These are phyloP conservation scores for Disparrhopalites patrizii DNA, from an alignment of 2,888 invertebrate genomes.

Conservation along the genomic window DNA sequence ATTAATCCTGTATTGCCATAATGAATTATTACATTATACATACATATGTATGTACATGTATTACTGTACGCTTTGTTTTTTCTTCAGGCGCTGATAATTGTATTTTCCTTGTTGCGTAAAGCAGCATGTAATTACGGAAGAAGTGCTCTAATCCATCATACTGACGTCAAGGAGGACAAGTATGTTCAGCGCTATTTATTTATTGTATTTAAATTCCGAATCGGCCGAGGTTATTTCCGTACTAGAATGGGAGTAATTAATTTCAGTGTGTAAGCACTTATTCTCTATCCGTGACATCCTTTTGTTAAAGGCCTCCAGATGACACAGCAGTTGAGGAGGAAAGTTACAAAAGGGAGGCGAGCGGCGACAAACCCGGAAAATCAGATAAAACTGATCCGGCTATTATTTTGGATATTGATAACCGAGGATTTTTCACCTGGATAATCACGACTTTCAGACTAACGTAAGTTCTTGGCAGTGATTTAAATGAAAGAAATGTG, in stretches of 20 bases:
- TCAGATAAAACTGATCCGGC: no score
- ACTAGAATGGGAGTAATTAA: no score
- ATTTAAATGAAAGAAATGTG: no score
- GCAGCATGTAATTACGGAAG: constrained; percentile 94
- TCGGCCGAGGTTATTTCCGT: no score
- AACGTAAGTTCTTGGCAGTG: constrained; percentile 58
- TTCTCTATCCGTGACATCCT: no score
- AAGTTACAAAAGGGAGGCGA: no score
- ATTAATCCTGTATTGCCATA: no score
- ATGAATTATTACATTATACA: not conserved
- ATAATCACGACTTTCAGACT: constrained; percentile 77
- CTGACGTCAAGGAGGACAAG: constrained; percentile 60
- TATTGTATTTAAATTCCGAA: no score
- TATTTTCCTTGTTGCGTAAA: constrained; percentile 80
- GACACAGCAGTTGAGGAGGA: not conserved
- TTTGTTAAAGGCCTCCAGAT: not conserved
- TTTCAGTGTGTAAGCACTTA: no score
- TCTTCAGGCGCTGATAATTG: constrained; percentile 62
- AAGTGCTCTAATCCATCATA: constrained; percentile 79
- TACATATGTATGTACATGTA: not conserved
- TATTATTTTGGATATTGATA: constrained; percentile 8
- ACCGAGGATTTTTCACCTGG: constrained; percentile 74
- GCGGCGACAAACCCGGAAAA: no score
- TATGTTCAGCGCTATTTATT: constrained; percentile 3
- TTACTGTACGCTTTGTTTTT: constrained; percentile 50